Evolutionary conservation across 2,888 invertebrate species (phyloP), one percentile per base, ranked within the genome.

Genomic region (Papilio demoleus): DNA sequence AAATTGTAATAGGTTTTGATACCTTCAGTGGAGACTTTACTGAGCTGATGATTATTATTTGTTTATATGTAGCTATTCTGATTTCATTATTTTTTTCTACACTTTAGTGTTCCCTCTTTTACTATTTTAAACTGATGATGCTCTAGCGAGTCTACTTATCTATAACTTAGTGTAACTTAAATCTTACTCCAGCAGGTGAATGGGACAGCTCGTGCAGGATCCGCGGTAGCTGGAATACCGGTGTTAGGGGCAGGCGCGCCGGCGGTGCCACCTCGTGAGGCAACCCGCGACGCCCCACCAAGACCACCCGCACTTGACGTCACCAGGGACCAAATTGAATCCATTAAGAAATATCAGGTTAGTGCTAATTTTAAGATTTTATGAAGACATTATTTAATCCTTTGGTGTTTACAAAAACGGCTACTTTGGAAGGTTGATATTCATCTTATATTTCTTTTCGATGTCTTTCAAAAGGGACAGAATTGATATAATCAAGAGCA

Each of bases 271-370:
- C 89, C 90, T 1, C 81, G 88, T 59, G 90, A 91, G 81, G 82
- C 83, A 59, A 86, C 88, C 66, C 85, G 90, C 72, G 89, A 90
- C 79, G 93, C 92, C 47, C 93, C 92, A 67, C 91, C 88, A 72
- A 86, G 88, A 62, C 94, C 90, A 27, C 92, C 93, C 0, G 86
- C 91, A 3, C 93, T 93, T 70, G 92, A 91, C 93, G 96, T 97
- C 76, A 97, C 97, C 72, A 94, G 96, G 81, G 97, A 98, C 80
- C 97, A 98, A 88, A 93, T 98, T 88, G 97, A 97, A 83, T 97
- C 97, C 87, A 97, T 98, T 86, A 96, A 96, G 81, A 97, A 97
- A 86, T 98, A 97, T 88, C 97, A 97, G 96, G 97, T 98, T 77
- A 93, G 94, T 85, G 27, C 14, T n/a, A 64, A 8, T 38, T 38